Conservation (phyloP, 2,797 vertebrate genomes). For the Podargus strigoides region DNA sequence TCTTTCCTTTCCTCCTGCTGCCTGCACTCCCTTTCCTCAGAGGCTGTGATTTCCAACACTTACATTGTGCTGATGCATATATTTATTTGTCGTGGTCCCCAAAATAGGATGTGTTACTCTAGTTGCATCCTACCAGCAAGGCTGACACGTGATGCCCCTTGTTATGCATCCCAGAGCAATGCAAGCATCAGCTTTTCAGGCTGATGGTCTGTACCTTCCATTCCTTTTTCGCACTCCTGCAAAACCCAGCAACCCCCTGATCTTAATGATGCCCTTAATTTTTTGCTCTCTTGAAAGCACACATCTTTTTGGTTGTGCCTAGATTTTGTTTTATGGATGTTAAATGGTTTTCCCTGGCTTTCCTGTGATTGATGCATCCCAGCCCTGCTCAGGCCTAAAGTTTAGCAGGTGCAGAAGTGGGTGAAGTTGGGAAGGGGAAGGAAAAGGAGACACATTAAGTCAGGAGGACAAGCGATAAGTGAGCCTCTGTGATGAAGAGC, state of each 20-base stretch:
- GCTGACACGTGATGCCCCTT: neutral
- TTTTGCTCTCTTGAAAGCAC: neutral
- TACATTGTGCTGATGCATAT: neutral
- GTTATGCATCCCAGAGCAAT: neutral
- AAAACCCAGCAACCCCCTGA: neutral
- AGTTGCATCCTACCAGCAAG: neutral
- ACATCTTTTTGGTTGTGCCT: neutral
- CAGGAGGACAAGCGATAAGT: no score
- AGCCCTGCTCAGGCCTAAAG: neutral
- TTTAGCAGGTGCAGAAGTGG: neutral
- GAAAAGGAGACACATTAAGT: neutral
- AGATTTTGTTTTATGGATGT: neutral
- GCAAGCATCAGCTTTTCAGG: neutral
- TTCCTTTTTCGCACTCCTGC: neutral
- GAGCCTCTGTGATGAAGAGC: neutral
- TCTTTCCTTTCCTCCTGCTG: neutral
- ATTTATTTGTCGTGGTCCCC: neutral
- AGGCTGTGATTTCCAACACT: neutral
- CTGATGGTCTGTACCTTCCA: neutral
- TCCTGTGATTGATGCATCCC: neutral
- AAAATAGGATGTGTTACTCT: neutral
- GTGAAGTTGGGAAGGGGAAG: neutral
- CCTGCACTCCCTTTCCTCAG: neutral
- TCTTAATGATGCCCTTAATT: neutral
- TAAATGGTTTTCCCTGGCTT: neutral